Base-by-base conservation (phyloP, 2,113 vertebrate genomes). In the Odontesthes bonariensis region DNA sequence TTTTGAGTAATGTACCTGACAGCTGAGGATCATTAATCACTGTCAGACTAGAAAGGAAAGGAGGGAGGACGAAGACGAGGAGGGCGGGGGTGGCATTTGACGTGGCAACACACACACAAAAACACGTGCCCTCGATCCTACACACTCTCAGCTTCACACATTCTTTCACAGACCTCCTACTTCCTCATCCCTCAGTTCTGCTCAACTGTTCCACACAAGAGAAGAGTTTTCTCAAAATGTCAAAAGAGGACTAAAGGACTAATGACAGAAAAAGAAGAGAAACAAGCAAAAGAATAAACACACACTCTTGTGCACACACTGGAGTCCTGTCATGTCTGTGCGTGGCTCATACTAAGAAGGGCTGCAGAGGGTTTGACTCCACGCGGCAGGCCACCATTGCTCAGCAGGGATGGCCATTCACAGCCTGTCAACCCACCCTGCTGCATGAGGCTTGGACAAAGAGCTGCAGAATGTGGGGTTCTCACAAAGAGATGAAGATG, bases 21-120 rank as follows among this genome's bases (percentile, higher is more conserved):
- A 93, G 89, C 92, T 92, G 87, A 91, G 77, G 81, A 90, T 91
- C 92, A 94, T 94, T 93, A 93, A 95, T 95, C 92, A 94, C 78
- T 91, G 90, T 92, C 92, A 90, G 77, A 84, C 75, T 79, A 85
- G 79, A 92, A 91, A 88, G 74, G 80, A 85, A 77, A 69, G 73
- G 55, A 82, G 84, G 69, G 71, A 75, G 71, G 68, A 59, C 4
- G 40, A 74, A 56, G 62, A 16, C 20, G 49, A 72, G 74, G 63
- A 65, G 83, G 46, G 69, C 0, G 72, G 73, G 83, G 83, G 60
- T 74, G 73, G 73, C 5, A 67, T 76, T 86, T 90, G 74, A 89
- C 56, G 35, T 77, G 79, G 79, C 76, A 72, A 64, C 57, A 68
- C 73, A 69, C 63, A 82, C 68, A 74, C 67, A 67, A 69, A 17